phyloP scores from a whole-genome alignment of 2,888 invertebrate genomes.

The Argyra leucocephala region DNA sequence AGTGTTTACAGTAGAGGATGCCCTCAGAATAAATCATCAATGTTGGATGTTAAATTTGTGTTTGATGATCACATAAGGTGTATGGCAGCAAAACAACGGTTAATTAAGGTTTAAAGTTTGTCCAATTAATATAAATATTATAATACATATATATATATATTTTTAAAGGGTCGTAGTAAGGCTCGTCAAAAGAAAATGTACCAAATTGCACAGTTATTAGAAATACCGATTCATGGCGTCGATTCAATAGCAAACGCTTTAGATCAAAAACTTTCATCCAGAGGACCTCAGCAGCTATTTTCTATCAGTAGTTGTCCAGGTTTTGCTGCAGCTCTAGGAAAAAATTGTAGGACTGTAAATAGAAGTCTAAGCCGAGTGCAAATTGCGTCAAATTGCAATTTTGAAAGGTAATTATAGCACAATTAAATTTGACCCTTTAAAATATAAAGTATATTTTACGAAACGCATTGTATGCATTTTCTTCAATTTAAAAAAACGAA shows the following conservation, averaged over 20 bases:
- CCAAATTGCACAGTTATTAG: slow-evolving; percentile 84
- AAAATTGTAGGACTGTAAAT: slow-evolving; percentile 36
- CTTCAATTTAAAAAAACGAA: slow-evolving; percentile 45
- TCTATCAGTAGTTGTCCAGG: slow-evolving; percentile 47
- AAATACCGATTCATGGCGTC: slow-evolving; percentile 53
- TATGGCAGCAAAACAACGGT: slow-evolving; percentile 93
- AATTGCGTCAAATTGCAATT: slow-evolving; percentile 38
- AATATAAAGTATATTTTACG: not conserved
- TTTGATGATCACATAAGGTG: slow-evolving; percentile 99
- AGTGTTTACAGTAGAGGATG: slow-evolving; percentile 74
- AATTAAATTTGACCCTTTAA: not conserved
- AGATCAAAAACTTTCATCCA: slow-evolving; percentile 29
- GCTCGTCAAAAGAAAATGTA: slow-evolving; percentile 95
- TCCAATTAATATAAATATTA: not conserved
- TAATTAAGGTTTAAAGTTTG: slow-evolving; percentile 57
- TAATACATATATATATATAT: not conserved
- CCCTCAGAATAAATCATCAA: slow-evolving; percentile 60
- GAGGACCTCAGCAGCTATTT: slow-evolving; percentile 49
- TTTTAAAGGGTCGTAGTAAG: slow-evolving; percentile 68
- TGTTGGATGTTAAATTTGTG: slow-evolving; percentile 85
- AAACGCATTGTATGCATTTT: slow-evolving; percentile 32
- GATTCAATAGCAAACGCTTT: slow-evolving; percentile 38
- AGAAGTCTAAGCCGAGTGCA: slow-evolving; percentile 39
- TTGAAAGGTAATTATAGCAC: slow-evolving; percentile 36
- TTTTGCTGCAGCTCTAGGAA: slow-evolving; percentile 50